Base-by-base conservation (phyloP, 2,888 invertebrate species). In the Latrodectus hesperus region DNA sequence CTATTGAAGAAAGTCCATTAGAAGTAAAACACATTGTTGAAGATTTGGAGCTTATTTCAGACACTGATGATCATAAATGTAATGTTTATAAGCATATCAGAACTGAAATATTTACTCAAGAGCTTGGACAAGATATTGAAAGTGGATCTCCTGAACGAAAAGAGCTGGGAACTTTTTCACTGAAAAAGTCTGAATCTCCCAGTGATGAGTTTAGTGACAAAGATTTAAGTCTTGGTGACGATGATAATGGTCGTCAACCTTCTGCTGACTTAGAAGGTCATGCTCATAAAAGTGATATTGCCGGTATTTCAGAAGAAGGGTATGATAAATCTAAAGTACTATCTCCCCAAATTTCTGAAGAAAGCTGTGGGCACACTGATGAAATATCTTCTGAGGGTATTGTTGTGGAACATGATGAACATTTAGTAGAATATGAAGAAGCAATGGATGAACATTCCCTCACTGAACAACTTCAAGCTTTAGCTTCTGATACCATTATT, bases 101-200 rank as follows among this genome's bases (percentile, higher is more conserved):
- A 70, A 90, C 88, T 52, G 90, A 90, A 83, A 91, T 91, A 64
- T 89, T 91, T 76, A 85, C 89, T 51, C 89, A 90, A 80, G 90
- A 90, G 74, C 81, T 91, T 49, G 90, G 90, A 53, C 90, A 90
- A 82, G 90, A 89, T 53, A 90, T 91, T 68, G 90, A 90, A 70
- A 89, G 88, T 78, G 89, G 89, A 49, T 90, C 90, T 22, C 90
- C 90, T 16, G 90, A 91, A 88, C 84, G 88, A 26, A 91, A 90
- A 80, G 90, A 88, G n/a, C 70, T 89, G 55, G 82, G 75, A 49
- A 52, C 82, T 75, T 80, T 84, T 84, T 84, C 84, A 16, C n/a
- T 55, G 52, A 78, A 82, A 82, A 82, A 82, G 82, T 75, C 75
- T 22, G 74, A 85, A 72, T 55, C 17, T 17, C 73, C 52, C 74